Evolutionary conservation across 2,888 invertebrate genomes (phyloP), one percentile per base, ranked within the genome.

Genomic region (Agrilus mali): DNA sequence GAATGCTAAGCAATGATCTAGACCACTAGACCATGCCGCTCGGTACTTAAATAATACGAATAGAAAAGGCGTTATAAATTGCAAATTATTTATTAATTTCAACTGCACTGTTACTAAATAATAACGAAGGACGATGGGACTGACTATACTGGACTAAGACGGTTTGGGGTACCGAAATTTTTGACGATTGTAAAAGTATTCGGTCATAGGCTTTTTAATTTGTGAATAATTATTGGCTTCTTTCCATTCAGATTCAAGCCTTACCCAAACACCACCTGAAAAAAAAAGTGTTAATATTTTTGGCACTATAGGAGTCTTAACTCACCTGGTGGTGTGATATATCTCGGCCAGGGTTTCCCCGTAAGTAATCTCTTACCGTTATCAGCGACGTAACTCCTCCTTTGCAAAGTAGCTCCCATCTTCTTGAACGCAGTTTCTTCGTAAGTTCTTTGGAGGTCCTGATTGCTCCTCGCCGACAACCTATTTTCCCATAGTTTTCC

Each of bases 391-490:
- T 45, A 34, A 14, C 54, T 56, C 38, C 68, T 67, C 43, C 74
- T 70, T 0, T 75, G 75, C 46, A 83, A 68, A 14, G 80, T 66
- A 5, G 71, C 62, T 12, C 76, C 70, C 74, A 85, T 82, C 63
- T 80, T 78, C 40, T 78, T 69, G 51, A 82, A 75, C 1, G 82
- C 76, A 50, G 77, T 77, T 67, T 89, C 89, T 64, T 90, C 89
- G 59, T 78, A 82, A 46, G 88, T 81, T 5, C 90, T 70, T 64
- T 89, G 90, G 56, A 86, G 82, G 63, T 90, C 89, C 63, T 90
- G 89, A 68, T 90, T 90, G 58, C 83, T 86, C 52, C 89, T 76
- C 4, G 86, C 82, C 0, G 86, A 82, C 43, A 84, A 67, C 52
- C 82, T 80, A 15, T 78, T 69, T 47, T 80, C 80, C 89, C 89